A percentile compares a stretch with the other conserved stretches of the same genome.
phyloP scores from a whole-genome alignment of 2,797 vertebrate genomes.

The Varecia variegata region DNA sequence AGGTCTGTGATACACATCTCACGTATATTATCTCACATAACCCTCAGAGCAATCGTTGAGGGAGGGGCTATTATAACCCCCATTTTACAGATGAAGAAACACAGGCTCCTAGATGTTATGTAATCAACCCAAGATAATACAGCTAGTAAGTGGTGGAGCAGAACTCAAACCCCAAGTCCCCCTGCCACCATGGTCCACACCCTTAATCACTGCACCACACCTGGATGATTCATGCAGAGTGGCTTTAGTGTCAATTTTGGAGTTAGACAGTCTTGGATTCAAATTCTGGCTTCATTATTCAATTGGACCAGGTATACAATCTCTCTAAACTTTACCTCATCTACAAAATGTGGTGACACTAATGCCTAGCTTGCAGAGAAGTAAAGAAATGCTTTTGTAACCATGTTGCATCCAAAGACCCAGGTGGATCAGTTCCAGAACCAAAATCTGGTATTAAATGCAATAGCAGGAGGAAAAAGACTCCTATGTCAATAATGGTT shows the following conservation, averaged over 20 bases:
- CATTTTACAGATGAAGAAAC: neutral
- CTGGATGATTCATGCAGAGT: accelerated
- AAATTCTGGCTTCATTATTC: neutral
- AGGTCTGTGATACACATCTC: neutral
- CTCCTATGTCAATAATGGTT: neutral
- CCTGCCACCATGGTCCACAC: accelerated
- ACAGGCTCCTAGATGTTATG: neutral
- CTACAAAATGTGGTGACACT: neutral
- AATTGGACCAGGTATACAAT: no score
- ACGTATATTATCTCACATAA: neutral
- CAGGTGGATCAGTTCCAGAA: neutral
- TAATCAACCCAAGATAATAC: neutral
- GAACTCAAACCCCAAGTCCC: neutral
- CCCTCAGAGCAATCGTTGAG: neutral
- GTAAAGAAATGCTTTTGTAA: neutral
- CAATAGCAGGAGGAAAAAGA: neutral
- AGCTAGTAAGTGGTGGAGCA: neutral
- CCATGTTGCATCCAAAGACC: neutral
- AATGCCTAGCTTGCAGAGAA: neutral
- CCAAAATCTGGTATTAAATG: neutral
- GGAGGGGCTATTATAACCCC: neutral
- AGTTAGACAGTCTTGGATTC: neutral
- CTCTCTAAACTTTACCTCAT: neutral
- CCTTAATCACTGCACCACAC: neutral
- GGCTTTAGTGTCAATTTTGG: neutral